Base-by-base conservation (phyloP, 2,888 invertebrate species). In the Rhagonycha fulva region DNA sequence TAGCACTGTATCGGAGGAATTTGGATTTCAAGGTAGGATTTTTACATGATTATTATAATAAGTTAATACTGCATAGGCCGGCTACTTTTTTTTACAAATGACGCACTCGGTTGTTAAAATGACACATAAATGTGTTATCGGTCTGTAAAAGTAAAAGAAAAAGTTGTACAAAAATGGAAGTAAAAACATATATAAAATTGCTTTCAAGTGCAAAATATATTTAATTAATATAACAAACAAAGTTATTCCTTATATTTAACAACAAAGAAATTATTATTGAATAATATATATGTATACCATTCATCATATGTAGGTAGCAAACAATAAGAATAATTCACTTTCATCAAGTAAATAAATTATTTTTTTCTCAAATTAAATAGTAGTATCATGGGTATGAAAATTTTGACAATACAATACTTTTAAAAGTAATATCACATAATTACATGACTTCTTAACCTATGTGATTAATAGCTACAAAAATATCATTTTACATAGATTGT, bases 341-440 rank as follows among this genome's bases (percentile, higher is more conserved):
- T 66, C n/a, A 66, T 66, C 26, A 23, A n/a, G 23, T 23, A 66
- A 66, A 66, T 23, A 66, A 66, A 66, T 19, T 24, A 24, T 24
- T 66, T 66, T 24, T 24, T 66, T 66, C n/a, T 66, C 24, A 24
- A 66, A 66, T n/a, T 66, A 66, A 66, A 19, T 19, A 28, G 14
- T 62, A 68, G 14, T 62, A 68, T 68, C 28, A 19, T 61, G 63
- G 26, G 61, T 61, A 72, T 68, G 62, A 68, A 72, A 68, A 12
- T 28, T 70, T 70, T 62, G 70, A 68, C 24, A 47, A 72, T 72
- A 72, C 62, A 74, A 32, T 74, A 76, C 76, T 76, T 70, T 76
- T 76, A 71, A 62, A 76, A 74, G 76, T 76, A 76, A 76, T 76
- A 76, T 76, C 76, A 76, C 76, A 76, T 76, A 76, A 74, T 71